These are phyloP conservation scores for Ibycter americanus DNA, from an alignment of 2,797 vertebrate genomes.

Conservation along the genomic window DNA sequence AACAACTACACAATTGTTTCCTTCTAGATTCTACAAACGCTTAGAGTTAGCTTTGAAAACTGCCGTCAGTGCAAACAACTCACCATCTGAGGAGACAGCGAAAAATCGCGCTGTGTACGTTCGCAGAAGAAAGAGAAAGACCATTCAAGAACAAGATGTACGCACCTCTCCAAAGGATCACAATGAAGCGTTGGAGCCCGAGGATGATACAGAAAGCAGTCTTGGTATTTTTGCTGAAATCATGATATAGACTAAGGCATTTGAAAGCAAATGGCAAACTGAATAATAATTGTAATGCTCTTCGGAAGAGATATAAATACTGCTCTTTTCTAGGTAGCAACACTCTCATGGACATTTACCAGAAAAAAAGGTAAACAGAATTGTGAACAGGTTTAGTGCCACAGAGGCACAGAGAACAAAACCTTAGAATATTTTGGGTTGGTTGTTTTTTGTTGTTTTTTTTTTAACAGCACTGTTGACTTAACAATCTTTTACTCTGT, in stretches of 20 bases:
- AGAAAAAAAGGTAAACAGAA: not conserved
- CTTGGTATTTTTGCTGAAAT: constrained; percentile 36
- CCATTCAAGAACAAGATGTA: not conserved
- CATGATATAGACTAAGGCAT: not conserved
- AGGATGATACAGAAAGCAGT: not conserved
- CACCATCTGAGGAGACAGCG: not conserved
- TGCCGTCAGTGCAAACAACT: not conserved
- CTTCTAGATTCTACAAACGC: constrained; percentile 75
- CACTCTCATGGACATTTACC: not conserved
- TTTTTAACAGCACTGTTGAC: not conserved
- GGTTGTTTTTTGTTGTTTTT: too few species aligned
- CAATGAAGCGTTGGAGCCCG: not conserved
- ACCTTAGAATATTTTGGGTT: not conserved
- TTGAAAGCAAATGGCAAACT: not conserved
- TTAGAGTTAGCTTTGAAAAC: constrained; percentile 72
- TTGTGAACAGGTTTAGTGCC: not conserved
- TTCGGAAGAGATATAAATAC: constrained; percentile 57
- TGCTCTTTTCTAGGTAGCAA: not conserved
- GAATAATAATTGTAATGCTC: constrained; percentile 16
- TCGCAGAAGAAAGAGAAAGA: constrained; percentile 65
- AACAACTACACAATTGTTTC: not conserved
- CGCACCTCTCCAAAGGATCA: not conserved
- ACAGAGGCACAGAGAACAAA: not conserved
- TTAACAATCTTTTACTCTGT: not conserved
- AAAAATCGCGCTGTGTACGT: not conserved